phyloP scores from a whole-genome alignment of 2,888 invertebrate species.

The Onchidella celtica region DNA sequence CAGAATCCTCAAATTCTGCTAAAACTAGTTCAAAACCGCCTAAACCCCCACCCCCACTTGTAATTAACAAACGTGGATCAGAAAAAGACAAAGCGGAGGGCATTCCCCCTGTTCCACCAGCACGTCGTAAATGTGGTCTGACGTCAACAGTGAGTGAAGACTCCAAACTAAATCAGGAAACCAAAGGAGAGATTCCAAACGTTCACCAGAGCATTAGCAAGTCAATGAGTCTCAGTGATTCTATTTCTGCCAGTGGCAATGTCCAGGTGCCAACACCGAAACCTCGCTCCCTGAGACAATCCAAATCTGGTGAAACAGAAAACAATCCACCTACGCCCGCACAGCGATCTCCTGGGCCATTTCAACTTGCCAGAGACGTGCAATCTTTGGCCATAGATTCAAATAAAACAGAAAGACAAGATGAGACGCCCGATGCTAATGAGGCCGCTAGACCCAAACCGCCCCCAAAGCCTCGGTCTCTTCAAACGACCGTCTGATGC shows the following conservation, averaged over 20 bases:
- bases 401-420: no score
- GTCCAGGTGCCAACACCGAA: not conserved
- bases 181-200: not conserved
- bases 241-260: not conserved
- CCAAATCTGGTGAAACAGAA: no score
- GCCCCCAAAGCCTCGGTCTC: slow-evolving; percentile 20
- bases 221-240: not conserved
- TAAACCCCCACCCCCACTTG: not conserved
- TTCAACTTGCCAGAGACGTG: no score
- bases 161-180: not conserved
- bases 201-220: not conserved
- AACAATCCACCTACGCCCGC: no score
- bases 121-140: not conserved
- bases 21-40: not conserved
- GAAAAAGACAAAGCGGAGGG: not conserved
- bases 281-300: not conserved
- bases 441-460: not conserved
- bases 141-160: not conserved
- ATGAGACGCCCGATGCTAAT: not conserved
- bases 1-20: not conserved
- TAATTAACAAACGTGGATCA: not conserved
- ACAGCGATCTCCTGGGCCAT: no score
- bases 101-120: not conserved
- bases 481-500: no score
- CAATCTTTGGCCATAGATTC: no score